Percentiles rank a stretch among this genome's conserved stretches.
phyloP scores from a whole-genome alignment of 2,113 vertebrate genomes.

The Scortum barcoo region DNA sequence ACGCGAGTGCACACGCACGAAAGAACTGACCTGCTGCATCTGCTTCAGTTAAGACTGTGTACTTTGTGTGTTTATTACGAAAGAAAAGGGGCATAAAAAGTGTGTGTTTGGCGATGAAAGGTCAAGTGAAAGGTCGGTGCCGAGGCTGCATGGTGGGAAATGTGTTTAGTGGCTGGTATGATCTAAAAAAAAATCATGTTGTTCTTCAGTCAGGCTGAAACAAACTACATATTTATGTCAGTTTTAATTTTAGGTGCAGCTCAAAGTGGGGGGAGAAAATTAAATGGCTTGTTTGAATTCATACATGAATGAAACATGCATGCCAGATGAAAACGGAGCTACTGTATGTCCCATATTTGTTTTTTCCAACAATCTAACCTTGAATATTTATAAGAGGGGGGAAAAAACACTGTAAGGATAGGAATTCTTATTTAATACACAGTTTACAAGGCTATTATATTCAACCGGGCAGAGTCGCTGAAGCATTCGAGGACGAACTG shows the following conservation, averaged over 20 bases:
- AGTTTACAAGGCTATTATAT: slow-evolving; percentile 76
- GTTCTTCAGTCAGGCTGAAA: slow-evolving; percentile 25
- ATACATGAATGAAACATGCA: slow-evolving; percentile 76
- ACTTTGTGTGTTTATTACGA: slow-evolving; percentile 50
- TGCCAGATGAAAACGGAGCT: slow-evolving; percentile 62
- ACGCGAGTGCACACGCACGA: neutral
- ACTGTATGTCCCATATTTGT: slow-evolving; percentile 70
- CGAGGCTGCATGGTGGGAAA: slow-evolving; percentile 10
- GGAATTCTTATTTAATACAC: slow-evolving; percentile 70
- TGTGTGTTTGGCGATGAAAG: slow-evolving; percentile 53
- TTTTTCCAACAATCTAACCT: slow-evolving; percentile 61
- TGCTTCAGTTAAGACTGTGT: slow-evolving; percentile 65
- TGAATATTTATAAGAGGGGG: slow-evolving; percentile 76
- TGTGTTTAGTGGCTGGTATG: slow-evolving; percentile 7
- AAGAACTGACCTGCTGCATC: slow-evolving; percentile 11
- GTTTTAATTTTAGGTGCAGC: slow-evolving; percentile 32
- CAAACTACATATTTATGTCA: slow-evolving; percentile 36
- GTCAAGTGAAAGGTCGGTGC: slow-evolving; percentile 57
- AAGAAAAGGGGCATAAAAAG: slow-evolving; percentile 52
- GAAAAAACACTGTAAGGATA: slow-evolving; percentile 69
- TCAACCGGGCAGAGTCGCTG: slow-evolving; percentile 67
- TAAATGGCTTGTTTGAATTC: slow-evolving; percentile 67
- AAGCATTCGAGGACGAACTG: slow-evolving; percentile 65
- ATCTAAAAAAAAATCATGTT: slow-evolving; percentile 8
- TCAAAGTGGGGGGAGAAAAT: slow-evolving; percentile 15